Base-by-base conservation (phyloP, 2,888 invertebrate species). In the Lasioglossum zephyrum region DNA sequence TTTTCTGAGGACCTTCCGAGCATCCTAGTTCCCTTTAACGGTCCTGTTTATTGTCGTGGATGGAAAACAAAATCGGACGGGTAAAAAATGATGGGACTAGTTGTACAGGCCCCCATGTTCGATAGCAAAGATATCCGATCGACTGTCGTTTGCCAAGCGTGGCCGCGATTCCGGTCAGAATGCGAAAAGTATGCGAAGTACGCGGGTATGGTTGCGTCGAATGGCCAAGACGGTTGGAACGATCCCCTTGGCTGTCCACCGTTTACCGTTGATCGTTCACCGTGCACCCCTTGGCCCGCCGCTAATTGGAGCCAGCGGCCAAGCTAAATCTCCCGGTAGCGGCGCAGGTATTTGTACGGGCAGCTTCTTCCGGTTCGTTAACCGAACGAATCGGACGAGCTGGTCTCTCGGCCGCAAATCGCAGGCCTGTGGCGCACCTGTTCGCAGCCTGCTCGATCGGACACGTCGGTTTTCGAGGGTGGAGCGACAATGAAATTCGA, bases 401-500 rank as follows among this genome's bases (percentile, higher is more conserved):
- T 84, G 82, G 41, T 84, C 73, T 82, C 69, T 84, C 73, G 79
- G 57, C 69, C 78, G 49, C 49, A 60, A 88, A 70, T 82, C 80
- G 75, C 77, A 16, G 91, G 81, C 89, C 31, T 31, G 31, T 8
- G 57, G 57, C 57, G 81, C 90, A 91, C 90, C 90, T 90, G 91
- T 86, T 87, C 76, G 84, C 31, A 41, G 73, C 18, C 66, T 31
- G 26, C 26, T 31, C 73, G 86, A 86, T 81, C 81, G 87, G 80
- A 81, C 75, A 75, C 75, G 77, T 57, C 47, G 73, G 75, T 83
- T 88, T 91, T 87, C 85, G 83, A 87, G 85, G 80, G 84, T 77
- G 73, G 36, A 84, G 85, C 87, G 92, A 91, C 91, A 91, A 91
- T 91, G 91, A 91, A 91, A 92, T 75, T 77, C 85, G 87, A 91